Base-by-base conservation (phyloP, 2,888 invertebrate species). In the Thalpophila matura region DNA sequence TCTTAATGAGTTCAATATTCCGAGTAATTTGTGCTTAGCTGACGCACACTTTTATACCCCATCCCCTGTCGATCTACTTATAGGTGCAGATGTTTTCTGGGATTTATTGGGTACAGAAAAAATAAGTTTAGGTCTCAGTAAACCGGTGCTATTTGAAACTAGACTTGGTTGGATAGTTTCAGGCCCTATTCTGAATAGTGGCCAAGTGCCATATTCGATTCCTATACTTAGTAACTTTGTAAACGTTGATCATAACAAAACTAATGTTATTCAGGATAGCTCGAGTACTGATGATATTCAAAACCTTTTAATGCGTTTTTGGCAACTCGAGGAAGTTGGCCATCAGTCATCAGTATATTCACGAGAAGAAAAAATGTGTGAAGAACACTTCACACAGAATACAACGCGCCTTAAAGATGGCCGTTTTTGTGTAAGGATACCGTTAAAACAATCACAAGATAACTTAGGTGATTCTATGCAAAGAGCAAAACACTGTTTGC, bases 321-420 rank as follows among this genome's bases (percentile, higher is more conserved):
- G 67, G 67, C 50, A 59, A 6, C 56, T 72, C 5, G 73, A 73
- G 26, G 69, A 69, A 45, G 59, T 73, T 33, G 9, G 54, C 43
- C 42, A 29, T n/a, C n/a, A n/a, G n/a, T n/a, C n/a, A n/a, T 47
- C 61, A 10, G 3, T 24, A 7, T 71, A 68, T 38, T 69, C 63
- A 29, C 10, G 5, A n/a, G 73, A n/a, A n/a, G n/a, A n/a, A n/a
- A n/a, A n/a, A n/a, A n/a, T n/a, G n/a, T n/a, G n/a, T n/a, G n/a
- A n/a, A n/a, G n/a, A n/a, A n/a, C n/a, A n/a, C n/a, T n/a, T n/a
- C n/a, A n/a, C n/a, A n/a, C n/a, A n/a, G n/a, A n/a, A n/a, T n/a
- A n/a, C n/a, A n/a, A n/a, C n/a, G n/a, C n/a, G n/a, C n/a, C n/a
- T n/a, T n/a, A n/a, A n/a, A n/a, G n/a, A n/a, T n/a, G n/a, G n/a